Conservation (phyloP, 2,113 vertebrate species). For the Platysternon megacephalum region DNA sequence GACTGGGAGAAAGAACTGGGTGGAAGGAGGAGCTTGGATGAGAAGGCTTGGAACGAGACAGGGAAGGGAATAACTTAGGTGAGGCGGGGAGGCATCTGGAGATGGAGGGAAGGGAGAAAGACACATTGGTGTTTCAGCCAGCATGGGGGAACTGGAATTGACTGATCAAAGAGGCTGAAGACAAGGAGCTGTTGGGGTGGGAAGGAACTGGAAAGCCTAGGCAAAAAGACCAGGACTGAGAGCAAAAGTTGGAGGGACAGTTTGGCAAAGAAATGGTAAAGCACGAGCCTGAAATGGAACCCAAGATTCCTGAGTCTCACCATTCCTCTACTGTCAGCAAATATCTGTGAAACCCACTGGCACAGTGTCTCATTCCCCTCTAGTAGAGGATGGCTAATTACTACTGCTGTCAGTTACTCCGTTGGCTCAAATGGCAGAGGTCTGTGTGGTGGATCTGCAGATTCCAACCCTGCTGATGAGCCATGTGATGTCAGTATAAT, state of each 20-base stretch:
- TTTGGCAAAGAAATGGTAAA: background rate
- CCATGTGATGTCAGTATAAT: background rate
- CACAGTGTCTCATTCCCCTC: background rate
- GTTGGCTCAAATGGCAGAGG: background rate
- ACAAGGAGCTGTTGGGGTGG: background rate
- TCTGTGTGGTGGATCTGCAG: background rate
- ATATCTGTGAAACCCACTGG: background rate
- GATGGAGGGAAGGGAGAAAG: background rate
- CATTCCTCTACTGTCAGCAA: background rate
- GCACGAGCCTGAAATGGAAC: background rate
- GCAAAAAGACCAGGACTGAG: background rate
- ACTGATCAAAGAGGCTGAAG: background rate
- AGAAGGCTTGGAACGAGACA: background rate
- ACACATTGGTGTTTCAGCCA: background rate
- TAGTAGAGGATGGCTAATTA: background rate
- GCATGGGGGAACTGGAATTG: background rate
- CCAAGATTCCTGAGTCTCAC: background rate
- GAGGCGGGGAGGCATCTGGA: background rate
- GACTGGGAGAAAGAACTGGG: background rate
- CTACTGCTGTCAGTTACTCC: background rate
- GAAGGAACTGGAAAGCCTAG: background rate
- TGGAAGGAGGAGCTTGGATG: background rate
- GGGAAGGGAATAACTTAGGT: background rate
- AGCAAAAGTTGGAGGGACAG: background rate
- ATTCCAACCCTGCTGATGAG: background rate